These are phyloP conservation scores for Andrena bucephala DNA, from an alignment of 2,888 invertebrate species.

Conservation along the genomic window DNA sequence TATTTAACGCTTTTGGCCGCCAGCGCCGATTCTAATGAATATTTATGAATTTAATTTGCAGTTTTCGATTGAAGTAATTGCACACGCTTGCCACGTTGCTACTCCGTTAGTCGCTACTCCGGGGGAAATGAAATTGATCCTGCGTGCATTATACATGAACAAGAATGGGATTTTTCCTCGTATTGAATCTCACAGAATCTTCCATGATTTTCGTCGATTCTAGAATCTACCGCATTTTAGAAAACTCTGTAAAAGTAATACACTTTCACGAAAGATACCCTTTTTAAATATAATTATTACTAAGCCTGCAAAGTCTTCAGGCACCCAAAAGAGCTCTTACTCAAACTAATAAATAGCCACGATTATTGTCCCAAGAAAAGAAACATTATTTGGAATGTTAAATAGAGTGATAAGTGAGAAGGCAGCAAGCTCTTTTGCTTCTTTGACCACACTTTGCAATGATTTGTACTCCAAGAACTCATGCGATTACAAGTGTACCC, in stretches of 20 bases:
- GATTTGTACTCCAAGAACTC: neutral
- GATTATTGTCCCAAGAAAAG: neutral
- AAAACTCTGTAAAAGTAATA: no score
- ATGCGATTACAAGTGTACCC: neutral
- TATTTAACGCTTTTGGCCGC: constrained; percentile 32
- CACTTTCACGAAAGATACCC: no score
- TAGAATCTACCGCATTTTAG: no score
- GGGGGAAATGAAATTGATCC: constrained; percentile 32
- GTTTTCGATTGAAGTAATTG: constrained; percentile 44
- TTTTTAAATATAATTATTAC: neutral
- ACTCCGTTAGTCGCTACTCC: no score
- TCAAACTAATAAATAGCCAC: neutral
- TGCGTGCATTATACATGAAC: neutral
- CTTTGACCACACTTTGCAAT: neutral
- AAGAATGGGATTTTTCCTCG: no score
- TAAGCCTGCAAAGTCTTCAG: neutral
- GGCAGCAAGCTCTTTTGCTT: neutral
- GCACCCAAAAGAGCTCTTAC: neutral
- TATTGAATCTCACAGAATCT: no score
- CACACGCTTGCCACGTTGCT: neutral
- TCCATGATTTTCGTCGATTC: no score
- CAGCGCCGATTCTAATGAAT: constrained; percentile 50
- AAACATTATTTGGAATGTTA: neutral
- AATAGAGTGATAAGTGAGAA: neutral
- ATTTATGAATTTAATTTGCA: constrained; percentile 51